A percentile compares a stretch with the other conserved stretches of the same genome.
Conservation (phyloP, 2,888 invertebrate genomes). For the Drosophila eohydei region DNA sequence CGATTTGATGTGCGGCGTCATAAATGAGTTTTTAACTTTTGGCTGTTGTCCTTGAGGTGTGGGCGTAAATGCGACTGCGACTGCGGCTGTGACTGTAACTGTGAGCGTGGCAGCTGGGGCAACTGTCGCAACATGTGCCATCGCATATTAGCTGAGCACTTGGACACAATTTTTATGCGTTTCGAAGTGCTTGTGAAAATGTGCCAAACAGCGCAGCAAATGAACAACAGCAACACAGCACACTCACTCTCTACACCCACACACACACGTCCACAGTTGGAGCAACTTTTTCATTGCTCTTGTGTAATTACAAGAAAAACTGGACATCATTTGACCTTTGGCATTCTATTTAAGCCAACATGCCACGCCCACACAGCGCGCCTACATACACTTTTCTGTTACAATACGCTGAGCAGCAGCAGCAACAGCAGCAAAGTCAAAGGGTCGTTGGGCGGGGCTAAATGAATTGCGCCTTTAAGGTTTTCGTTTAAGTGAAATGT, state of each 20-base stretch:
- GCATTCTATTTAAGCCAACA: background rate
- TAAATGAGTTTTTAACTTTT: constrained; percentile 79
- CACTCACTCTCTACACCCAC: background rate
- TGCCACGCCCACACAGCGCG: constrained; percentile 31
- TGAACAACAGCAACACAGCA: constrained; percentile 10
- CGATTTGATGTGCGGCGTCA: constrained; percentile 76
- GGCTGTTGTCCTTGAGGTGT: constrained; percentile 59
- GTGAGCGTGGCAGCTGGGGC: constrained; percentile 19
- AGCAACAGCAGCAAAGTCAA: constrained; percentile 38
- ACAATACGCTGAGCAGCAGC: constrained; percentile 16
- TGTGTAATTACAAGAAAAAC: constrained; percentile 31
- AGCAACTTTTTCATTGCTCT: constrained; percentile 45
- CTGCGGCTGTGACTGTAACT: background rate
- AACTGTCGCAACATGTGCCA: constrained; percentile 52
- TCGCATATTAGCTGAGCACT: constrained; percentile 70
- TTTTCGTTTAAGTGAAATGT: constrained; percentile 85
- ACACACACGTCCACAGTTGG: background rate
- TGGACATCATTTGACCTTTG: constrained; percentile 47
- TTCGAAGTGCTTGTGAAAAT: constrained; percentile 55
- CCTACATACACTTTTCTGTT: constrained; percentile 15
- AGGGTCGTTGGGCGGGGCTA: constrained; percentile 39
- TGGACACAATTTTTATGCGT: constrained; percentile 52
- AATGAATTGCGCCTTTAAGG: constrained; percentile 83
- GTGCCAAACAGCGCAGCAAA: constrained; percentile 25
- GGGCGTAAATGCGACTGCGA: background rate